Evolutionary conservation across 30 jellyfish, hydroid and myxozoan species (phyloP).

Genomic region (Aurelia sp.): DNA sequence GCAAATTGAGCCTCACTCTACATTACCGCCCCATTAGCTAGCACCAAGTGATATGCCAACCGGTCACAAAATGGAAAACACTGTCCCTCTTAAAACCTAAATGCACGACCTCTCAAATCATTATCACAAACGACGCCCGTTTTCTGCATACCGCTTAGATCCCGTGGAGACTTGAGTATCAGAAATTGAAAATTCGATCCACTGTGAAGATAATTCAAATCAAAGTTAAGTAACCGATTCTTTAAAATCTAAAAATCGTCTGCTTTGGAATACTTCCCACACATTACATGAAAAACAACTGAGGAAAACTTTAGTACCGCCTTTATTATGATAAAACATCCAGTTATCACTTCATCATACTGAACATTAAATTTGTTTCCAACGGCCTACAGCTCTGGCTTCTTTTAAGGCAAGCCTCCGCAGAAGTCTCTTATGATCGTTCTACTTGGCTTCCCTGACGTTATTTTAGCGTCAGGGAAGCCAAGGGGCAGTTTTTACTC

Average conservation of each 20-base stretch:
- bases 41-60: constrained; percentile 14
- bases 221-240: constrained; percentile 16
- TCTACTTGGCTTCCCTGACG: no score
- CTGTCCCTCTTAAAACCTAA: constrained; percentile 48
- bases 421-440: no score
- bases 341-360: constrained; percentile 7
- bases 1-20: constrained; percentile 68
- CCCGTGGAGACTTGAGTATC: constrained; percentile 61
- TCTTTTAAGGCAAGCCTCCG: no score
- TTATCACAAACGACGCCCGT: constrained; percentile 47
- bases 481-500: no score
- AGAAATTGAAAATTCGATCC: constrained; percentile 28
- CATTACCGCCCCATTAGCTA: constrained; percentile 51
- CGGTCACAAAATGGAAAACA: constrained; percentile 10
- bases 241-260: constrained; percentile 26
- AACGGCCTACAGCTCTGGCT: no score
- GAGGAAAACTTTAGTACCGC: background rate
- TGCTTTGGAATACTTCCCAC: constrained; percentile 41
- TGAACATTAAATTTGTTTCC: background rate
- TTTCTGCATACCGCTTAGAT: constrained; percentile 67
- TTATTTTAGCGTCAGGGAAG: no score
- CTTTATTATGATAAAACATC: background rate
- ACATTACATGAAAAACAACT: constrained; percentile 33
- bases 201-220: constrained; percentile 25
- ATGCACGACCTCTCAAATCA: constrained; percentile 64